phyloP scores from a whole-genome alignment of 2,797 vertebrate species.

The Propithecus deckenii region DNA sequence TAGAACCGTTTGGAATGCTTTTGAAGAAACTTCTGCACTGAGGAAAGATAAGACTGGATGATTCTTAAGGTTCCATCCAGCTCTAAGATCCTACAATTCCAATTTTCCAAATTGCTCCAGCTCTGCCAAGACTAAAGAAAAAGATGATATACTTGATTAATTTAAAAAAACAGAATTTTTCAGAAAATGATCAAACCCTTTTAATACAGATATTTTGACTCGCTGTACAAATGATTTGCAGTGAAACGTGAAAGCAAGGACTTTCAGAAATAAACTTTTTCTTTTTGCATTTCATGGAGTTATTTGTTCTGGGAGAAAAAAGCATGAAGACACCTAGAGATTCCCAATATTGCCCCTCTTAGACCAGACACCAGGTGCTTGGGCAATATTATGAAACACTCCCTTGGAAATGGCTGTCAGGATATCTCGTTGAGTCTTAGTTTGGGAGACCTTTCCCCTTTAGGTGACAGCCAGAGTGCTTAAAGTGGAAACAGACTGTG shows the following conservation, averaged over 20 bases:
- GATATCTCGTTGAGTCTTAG: constrained; percentile 45
- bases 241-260: constrained; percentile 49
- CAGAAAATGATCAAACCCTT: not conserved
- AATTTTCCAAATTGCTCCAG: not conserved
- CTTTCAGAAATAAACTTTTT: constrained; percentile 55
- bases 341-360: constrained; percentile 65
- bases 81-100: not conserved
- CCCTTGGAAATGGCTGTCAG: constrained; percentile 56
- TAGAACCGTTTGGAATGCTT: not conserved
- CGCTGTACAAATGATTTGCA: constrained; percentile 59
- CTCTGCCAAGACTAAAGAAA: not conserved
- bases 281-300: constrained; percentile 61
- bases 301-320: constrained; percentile 79
- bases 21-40: not conserved
- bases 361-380: constrained; percentile 72
- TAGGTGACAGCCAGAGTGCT: constrained; percentile 72
- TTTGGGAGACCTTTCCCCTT: constrained; percentile 77
- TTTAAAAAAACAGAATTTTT: constrained; percentile 1
- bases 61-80: not conserved
- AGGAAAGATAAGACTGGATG: not conserved
- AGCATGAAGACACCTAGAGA: constrained; percentile 59
- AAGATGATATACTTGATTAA: not conserved
- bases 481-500: constrained; percentile 80
- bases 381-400: constrained; percentile 81
- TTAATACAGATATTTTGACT: constrained; percentile 63